Conservation (phyloP, 2,113 vertebrate genomes). For the Colinus virginianus region DNA sequence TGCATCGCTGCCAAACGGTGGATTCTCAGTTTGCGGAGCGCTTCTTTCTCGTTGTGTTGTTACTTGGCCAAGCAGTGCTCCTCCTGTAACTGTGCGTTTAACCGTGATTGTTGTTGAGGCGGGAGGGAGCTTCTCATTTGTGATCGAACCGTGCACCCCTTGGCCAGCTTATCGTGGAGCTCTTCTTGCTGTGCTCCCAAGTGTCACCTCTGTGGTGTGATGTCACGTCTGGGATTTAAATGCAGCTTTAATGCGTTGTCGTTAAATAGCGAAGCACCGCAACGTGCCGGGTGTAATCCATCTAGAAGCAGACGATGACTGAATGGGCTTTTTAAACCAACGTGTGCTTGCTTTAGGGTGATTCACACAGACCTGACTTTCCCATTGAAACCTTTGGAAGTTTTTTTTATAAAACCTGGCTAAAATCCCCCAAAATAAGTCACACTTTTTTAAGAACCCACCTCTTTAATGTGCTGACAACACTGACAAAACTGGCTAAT, state of each 20-base stretch:
- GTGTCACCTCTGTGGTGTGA: neutral
- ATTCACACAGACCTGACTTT: neutral
- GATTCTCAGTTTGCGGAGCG: neutral
- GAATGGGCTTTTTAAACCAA: neutral
- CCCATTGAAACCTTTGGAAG: neutral
- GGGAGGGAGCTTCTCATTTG: neutral
- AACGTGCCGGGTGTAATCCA: rapidly evolving
- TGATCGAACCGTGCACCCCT: rapidly evolving
- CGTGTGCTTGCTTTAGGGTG: neutral
- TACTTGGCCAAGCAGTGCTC: neutral
- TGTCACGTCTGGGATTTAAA: neutral
- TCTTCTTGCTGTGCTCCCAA: neutral
- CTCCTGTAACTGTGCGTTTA: neutral
- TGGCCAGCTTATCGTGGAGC: neutral
- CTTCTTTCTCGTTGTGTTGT: neutral
- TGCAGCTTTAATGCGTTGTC: neutral
- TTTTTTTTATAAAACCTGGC: neutral
- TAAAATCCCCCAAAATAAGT: neutral
- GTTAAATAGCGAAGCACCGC: neutral
- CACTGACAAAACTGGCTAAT: neutral
- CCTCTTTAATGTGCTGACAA: neutral
- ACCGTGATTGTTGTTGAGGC: rapidly evolving
- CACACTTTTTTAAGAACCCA: neutral
- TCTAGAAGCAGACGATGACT: neutral
- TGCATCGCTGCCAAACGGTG: rapidly evolving